These are phyloP conservation scores for Oeneis ivallda DNA, from an alignment of 2,888 invertebrate genomes.

Conservation along the genomic window DNA sequence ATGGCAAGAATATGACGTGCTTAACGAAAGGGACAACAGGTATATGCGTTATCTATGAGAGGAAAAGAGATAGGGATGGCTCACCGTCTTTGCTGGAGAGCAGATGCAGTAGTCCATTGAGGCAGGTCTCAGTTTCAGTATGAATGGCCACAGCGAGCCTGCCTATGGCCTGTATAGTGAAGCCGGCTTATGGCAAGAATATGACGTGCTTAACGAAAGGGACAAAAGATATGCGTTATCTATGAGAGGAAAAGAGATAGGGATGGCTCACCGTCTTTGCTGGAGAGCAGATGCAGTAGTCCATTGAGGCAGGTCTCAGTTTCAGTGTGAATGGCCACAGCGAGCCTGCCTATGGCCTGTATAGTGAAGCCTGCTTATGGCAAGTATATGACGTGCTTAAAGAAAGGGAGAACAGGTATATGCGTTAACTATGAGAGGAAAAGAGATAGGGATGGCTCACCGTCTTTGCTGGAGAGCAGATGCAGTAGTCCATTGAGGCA, in stretches of 20 bases:
- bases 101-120: conserved; percentile 94
- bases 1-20: no score
- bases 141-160: conserved; percentile 93
- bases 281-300: conserved; percentile 94
- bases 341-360: conserved; percentile 87
- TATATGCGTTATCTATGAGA: neutral
- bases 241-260: neutral
- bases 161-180: conserved; percentile 96
- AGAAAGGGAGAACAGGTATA: neutral
- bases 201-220: conserved; percentile 88
- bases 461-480: conserved; percentile 83
- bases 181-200: conserved; percentile 96
- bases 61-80: neutral
- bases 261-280: conserved; percentile 91
- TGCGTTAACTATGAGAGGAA: neutral
- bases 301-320: conserved; percentile 97
- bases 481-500: conserved; percentile 96
- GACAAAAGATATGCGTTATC: neutral
- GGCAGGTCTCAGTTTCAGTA: conserved; percentile 95
- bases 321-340: conserved; percentile 93
- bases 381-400: no score
- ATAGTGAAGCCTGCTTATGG: no score
- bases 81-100: conserved; percentile 77
- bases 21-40: no score
- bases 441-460: conserved; percentile 1